A percentile compares a stretch with the other conserved stretches of the same genome.
phyloP scores from a whole-genome alignment of 1,140 invertebrate genomes.

The Microplitis demolitor region DNA sequence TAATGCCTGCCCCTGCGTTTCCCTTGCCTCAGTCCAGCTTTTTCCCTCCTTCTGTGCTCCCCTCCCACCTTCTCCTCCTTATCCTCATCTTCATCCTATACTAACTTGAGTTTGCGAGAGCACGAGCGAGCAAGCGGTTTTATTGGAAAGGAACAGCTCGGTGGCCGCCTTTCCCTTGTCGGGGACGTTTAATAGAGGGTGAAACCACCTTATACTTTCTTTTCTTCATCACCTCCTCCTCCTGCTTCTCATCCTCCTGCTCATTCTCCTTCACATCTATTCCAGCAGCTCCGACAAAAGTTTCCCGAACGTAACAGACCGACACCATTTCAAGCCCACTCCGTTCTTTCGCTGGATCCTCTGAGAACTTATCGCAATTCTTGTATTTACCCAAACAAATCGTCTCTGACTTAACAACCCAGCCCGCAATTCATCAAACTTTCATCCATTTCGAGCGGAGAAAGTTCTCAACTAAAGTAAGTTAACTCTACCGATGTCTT shows the following conservation, averaged over 20 bases:
- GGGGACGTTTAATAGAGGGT: conserved; percentile 62
- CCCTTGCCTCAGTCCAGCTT: too few species aligned
- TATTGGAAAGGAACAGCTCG: conserved; percentile 45
- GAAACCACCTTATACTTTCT: conserved; percentile 54
- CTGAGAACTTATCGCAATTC: conserved; percentile 24
- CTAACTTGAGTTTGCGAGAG: background rate
- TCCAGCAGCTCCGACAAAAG: conserved; percentile 26
- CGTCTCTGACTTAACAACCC: conserved; percentile 28
- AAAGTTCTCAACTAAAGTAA: too few species aligned
- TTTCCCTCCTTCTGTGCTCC: conserved; percentile 26
- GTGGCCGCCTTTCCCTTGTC: conserved; percentile 60
- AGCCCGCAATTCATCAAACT: conserved; percentile 26
- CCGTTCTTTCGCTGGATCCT: conserved; percentile 19
- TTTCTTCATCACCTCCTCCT: conserved; percentile 8
- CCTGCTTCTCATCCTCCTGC: background rate
- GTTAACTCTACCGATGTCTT: too few species aligned
- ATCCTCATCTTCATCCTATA: conserved; percentile 7
- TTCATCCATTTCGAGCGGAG: background rate
- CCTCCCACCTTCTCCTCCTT: conserved; percentile 10
- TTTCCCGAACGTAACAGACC: background rate
- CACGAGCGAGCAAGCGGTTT: conserved; percentile 38
- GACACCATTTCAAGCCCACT: too few species aligned
- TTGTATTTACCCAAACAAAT: conserved; percentile 37
- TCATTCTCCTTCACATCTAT: conserved; percentile 14
- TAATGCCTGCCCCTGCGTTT: conserved; percentile 32